Evolutionary conservation across 1,140 invertebrate species (phyloP), one percentile per base, ranked within the genome.

Genomic region (Lithobius niger): DNA sequence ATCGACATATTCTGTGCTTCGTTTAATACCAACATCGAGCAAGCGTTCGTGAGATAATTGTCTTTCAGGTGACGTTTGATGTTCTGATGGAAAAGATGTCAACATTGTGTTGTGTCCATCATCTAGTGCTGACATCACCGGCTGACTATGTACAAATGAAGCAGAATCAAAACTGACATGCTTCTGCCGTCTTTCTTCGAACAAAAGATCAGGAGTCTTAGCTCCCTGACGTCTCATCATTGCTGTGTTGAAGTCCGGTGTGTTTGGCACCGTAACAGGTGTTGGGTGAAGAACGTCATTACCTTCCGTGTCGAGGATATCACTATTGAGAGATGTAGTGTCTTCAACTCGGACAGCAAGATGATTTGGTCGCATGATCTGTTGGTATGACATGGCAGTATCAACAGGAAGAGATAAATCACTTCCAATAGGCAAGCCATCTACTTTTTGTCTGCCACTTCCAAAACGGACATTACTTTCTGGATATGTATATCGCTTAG

Each of bases 151-250:
- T 4, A 42, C 25, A 3, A 61, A 56, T 18, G 63, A 65, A 0
- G 63, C 61, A 13, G 62, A 62, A 55, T 88, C 88, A 65, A 94
- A 94, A 64, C 86, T 91, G 27, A 94, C 89, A 68, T 92, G 88
- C 68, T 91, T 92, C 58, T 54, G 71, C 49, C 61, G 67, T 13
- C 65, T 58, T 22, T 71, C 67, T 24, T 70, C 66, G 15, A 64
- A 54, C 3, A 28, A 27, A 2, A 53, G 55, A 54, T 40, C 61
- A 1, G 59, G 58, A 15, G 58, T 61, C 16, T 47, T 55, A 3
- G 54, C 52, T 25, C 49, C 43, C 25, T 40, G 47, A 18, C 42
- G 57, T 25, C 58, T 22, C 22, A 52, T 27, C 24, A 60, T 28
- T 0, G 53, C 31, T 2, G 44, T 56, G 22, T 49, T 57, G 15